phyloP scores from a whole-genome alignment of 2,113 vertebrate species.

The Silurus meridionalis region DNA sequence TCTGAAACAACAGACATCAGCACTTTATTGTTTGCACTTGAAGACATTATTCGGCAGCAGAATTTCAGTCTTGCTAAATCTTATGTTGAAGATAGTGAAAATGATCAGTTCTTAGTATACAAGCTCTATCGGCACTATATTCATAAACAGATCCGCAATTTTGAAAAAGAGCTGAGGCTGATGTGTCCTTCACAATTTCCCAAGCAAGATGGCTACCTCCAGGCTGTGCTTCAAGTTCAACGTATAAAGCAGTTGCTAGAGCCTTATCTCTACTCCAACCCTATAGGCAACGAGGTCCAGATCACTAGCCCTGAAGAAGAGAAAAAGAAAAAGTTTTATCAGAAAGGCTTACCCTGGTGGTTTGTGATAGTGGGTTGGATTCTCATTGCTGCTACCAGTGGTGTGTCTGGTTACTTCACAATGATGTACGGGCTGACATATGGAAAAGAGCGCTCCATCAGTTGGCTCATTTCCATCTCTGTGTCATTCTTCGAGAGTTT shows the following conservation, averaged over 20 bases:
- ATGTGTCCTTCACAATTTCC: conserved; percentile 77
- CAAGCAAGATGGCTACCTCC: conserved; percentile 71
- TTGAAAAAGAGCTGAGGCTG: conserved; percentile 81
- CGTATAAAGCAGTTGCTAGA: conserved; percentile 81
- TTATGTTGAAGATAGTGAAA: conserved; percentile 69
- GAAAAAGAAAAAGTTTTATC: conserved; percentile 72
- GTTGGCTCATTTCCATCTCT: conserved; percentile 91
- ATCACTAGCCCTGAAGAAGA: conserved; percentile 45
- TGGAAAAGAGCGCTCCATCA: conserved; percentile 84
- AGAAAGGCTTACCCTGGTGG: conserved; percentile 88
- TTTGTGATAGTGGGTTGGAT: conserved; percentile 88
- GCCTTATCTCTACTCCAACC: conserved; percentile 55
- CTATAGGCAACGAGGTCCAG: conserved; percentile 64
- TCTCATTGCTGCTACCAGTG: conserved; percentile 81
- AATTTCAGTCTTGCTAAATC: conserved; percentile 73
- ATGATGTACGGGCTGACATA: conserved; percentile 92
- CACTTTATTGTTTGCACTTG: conserved; percentile 80
- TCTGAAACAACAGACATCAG: conserved; percentile 79
- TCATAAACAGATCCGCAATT: conserved; percentile 79
- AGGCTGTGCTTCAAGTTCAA: conserved; percentile 81
- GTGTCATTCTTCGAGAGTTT: conserved; percentile 91
- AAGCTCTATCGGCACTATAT: conserved; percentile 75
- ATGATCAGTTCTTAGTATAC: conserved; percentile 52
- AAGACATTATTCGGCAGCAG: conserved; percentile 82
- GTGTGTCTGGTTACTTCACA: conserved; percentile 86